These are phyloP conservation scores for Cassiopea xamachana DNA, from an alignment of 30 jellyfish, hydroid and myxozoan genomes.

Conservation along the genomic window DNA sequence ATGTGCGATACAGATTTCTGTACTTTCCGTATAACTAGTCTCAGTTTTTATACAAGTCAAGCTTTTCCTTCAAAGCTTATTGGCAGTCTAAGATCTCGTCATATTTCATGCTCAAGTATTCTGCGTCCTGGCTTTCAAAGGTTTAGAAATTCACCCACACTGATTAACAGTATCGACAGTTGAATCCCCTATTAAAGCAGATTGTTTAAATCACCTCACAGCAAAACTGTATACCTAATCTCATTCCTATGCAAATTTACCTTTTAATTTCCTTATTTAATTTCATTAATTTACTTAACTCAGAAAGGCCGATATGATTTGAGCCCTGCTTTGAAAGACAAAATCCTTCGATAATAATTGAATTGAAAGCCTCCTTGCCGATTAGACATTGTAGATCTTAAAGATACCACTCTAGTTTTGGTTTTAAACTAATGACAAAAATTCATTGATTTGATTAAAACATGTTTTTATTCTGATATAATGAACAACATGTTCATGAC, in stretches of 20 bases:
- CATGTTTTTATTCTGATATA: slow-evolving; percentile 27
- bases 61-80: too few relatives aligned
- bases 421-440: slow-evolving; percentile 59
- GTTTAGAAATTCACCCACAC: not conserved
- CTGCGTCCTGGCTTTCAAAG: not conserved
- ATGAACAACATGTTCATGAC: not conserved
- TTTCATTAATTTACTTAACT: slow-evolving; percentile 64
- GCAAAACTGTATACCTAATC: slow-evolving; percentile 52
- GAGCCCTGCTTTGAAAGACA: slow-evolving; percentile 63
- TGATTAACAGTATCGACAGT: slow-evolving; percentile 9
- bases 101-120: too few relatives aligned
- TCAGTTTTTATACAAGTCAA: too few relatives aligned
- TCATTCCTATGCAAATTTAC: slow-evolving; percentile 56
- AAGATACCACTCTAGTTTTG: slow-evolving; percentile 56
- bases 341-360: slow-evolving; percentile 58
- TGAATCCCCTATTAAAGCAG: slow-evolving; percentile 24
- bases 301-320: slow-evolving; percentile 67
- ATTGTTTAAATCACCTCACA: slow-evolving; percentile 42
- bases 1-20: too few relatives aligned
- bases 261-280: slow-evolving; percentile 80
- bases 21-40: too few relatives aligned
- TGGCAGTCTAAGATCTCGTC: too few relatives aligned
- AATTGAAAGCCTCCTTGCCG: slow-evolving; percentile 56
- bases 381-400: slow-evolving; percentile 48
- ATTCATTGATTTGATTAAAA: slow-evolving; percentile 38